Evolutionary conservation across 2,113 vertebrate species (phyloP), one percentile per base, ranked within the genome.

Genomic region (Tursiops truncatus): DNA sequence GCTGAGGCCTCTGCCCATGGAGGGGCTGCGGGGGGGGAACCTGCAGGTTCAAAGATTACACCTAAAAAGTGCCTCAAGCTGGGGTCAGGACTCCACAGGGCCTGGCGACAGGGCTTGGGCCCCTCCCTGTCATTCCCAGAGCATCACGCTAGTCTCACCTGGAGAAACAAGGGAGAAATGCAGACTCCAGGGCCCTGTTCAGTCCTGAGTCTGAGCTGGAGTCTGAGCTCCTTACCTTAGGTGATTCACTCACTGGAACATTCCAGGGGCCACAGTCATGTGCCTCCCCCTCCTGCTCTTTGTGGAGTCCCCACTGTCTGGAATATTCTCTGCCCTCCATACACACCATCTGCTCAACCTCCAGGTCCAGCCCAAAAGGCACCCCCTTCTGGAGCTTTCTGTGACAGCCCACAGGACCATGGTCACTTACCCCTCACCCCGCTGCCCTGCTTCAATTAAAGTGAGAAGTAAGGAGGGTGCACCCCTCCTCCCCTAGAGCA

Each of bases 11-110:
- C 63, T 8, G 50, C 3, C 28, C 8, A 3, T 0, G 21, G 23
- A 63, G 23, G 15, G 3, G 18, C n/a, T 70, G 4, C 9, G 0
- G 65, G 8, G 47, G 38, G 15, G 36, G 36, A 36, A 6, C 21
- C 8, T 0, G 0, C 21, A 1, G 41, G n/a, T 6, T 62, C 60
- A 17, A 47, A 53, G 77, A 3, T n/a, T 11, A 77, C 41, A 41
- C 3, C 2, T 8, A 41, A 47, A 62, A n/a, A 26, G 15, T 11
- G 11, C 28, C 79, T 31, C 25, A 0, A 3, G 17, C 15, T 0
- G 0, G 15, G 21, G 11, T 10, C 8, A 73, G 53, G 31, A 33
- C 26, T 23, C 44, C 0, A 0, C 26, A 0, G 5, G 62, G 11
- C 36, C 63, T 8, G 15, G 14, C 2, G 18, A 28, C 25, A 18